These are phyloP conservation scores for Thalassarche chlororhynchos DNA, from an alignment of 2,113 vertebrate species.

Conservation along the genomic window DNA sequence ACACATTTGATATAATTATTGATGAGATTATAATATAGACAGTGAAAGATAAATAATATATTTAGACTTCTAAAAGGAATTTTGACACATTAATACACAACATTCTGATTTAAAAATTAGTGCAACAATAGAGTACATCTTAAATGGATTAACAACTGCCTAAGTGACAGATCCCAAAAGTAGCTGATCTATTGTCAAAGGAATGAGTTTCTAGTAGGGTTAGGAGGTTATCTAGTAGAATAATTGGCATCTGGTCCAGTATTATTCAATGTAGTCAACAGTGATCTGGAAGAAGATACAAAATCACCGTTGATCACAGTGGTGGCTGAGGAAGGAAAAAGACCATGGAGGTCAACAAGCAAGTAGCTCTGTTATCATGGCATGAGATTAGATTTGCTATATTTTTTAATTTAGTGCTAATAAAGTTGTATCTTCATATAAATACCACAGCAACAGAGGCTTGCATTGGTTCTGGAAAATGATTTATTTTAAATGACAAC, in stretches of 20 bases:
- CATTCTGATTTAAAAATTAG: conserved; percentile 22
- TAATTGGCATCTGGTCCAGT: neutral
- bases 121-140: neutral
- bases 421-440: neutral
- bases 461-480: neutral
- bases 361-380: neutral
- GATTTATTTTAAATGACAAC: neutral
- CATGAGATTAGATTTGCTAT: neutral
- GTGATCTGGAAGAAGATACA: neutral
- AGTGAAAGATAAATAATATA: conserved; percentile 17
- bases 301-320: neutral
- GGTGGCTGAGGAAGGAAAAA: neutral
- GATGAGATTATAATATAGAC: neutral
- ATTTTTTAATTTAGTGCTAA: neutral
- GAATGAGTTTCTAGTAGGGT: neutral
- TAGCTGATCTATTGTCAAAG: neutral
- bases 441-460: neutral
- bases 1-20: neutral
- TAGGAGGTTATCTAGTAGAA: neutral
- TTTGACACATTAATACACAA: conserved; percentile 30
- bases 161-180: neutral
- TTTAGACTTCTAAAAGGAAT: conserved; percentile 1
- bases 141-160: neutral
- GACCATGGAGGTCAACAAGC: neutral
- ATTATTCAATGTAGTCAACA: neutral